Evolutionary conservation across 2,797 vertebrate genomes (phyloP).

Genomic region (Coranthus polyacanthus): DNA sequence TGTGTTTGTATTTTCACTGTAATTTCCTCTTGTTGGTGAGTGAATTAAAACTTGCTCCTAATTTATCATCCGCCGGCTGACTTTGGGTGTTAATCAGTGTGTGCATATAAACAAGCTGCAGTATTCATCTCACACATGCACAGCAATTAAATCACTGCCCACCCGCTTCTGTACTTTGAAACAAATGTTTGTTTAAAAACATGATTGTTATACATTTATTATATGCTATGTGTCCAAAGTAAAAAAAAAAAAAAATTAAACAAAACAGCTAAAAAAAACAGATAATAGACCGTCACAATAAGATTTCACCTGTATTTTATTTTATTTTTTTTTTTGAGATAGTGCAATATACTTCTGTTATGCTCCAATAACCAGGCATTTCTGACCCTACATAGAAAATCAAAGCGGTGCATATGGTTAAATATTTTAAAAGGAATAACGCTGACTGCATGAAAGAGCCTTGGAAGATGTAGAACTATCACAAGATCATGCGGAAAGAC

Average conservation of each 20-base stretch:
- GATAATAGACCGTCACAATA: not conserved
- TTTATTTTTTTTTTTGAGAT: slow-evolving; percentile 1
- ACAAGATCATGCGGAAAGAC: slow-evolving; percentile 43
- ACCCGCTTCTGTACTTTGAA: slow-evolving; percentile 11
- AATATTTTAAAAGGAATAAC: slow-evolving; percentile 25
- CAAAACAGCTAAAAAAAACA: slow-evolving; percentile 5
- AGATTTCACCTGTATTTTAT: slow-evolving; percentile 2
- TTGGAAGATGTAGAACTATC: slow-evolving; percentile 37
- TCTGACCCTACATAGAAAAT: slow-evolving; percentile 18
- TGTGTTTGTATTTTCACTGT: slow-evolving; percentile 40
- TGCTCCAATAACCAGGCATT: slow-evolving; percentile 27
- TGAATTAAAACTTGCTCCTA: slow-evolving; percentile 67
- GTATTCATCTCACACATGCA: slow-evolving; percentile 25
- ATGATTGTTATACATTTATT: slow-evolving; percentile 25
- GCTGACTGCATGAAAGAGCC: slow-evolving; percentile 41
- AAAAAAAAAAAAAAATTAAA: slow-evolving; percentile 13
- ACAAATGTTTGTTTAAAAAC: slow-evolving; percentile 43
- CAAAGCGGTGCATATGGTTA: slow-evolving; percentile 18
- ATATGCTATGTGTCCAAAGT: slow-evolving; percentile 4
- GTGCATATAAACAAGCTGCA: slow-evolving; percentile 38
- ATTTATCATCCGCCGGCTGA: slow-evolving; percentile 63
- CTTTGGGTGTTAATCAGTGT: slow-evolving; percentile 64
- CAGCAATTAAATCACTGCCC: slow-evolving; percentile 29
- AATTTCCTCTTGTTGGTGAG: slow-evolving; percentile 52
- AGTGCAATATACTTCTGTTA: slow-evolving; percentile 15